Evolutionary conservation across 2,888 invertebrate genomes (phyloP), one percentile per base, ranked within the genome.

Genomic region (Eutolmus rufibarbis): DNA sequence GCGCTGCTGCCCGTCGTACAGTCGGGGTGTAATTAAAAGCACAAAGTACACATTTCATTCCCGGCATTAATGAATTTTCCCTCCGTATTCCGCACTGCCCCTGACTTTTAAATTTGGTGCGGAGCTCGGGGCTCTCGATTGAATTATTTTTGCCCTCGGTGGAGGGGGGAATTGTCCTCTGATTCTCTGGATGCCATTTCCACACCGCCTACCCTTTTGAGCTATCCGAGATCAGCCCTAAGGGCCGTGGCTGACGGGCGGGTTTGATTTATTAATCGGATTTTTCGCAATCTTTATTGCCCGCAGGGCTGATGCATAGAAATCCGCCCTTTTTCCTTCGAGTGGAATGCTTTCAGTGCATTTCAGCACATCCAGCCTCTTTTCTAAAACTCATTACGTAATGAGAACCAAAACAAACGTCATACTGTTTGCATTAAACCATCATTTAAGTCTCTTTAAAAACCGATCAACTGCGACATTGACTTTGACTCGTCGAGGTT

Each of bases 1-100:
- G n/a, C 43, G 19, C 66, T 66, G 66, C 23, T 51, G 23, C 66
- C 79, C 82, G 23, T 14, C 31, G 51, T 43, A 57, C 19, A 57
- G 37, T 19, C 28, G 57, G 74, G 74, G 85, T 85, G 74, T 85
- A 85, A 85, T 85, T 85, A 85, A 85, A 85, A 85, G 74, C 85
- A 85, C 85, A 85, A 85, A 85, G 85, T 85, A 85, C 85, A 85
- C 85, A 85, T 85, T 85, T 85, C 85, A 85, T 85, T 85, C 85
- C 85, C 74, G 57, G 74, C 85, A 85, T 85, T 85, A 85, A 85
- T 85, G 85, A 85, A 85, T 85, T 85, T 74, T 46, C 74, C 74
- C 43, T 4, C 74, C 40, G 43, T 46, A 14, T 5, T 8, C 34
- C 43, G 9, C 74, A 7, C 31, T 12, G 28, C 7, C 43, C n/a